These are phyloP conservation scores for Zaprionus ornatus DNA, from an alignment of 1,140 invertebrate genomes.

Conservation along the genomic window DNA sequence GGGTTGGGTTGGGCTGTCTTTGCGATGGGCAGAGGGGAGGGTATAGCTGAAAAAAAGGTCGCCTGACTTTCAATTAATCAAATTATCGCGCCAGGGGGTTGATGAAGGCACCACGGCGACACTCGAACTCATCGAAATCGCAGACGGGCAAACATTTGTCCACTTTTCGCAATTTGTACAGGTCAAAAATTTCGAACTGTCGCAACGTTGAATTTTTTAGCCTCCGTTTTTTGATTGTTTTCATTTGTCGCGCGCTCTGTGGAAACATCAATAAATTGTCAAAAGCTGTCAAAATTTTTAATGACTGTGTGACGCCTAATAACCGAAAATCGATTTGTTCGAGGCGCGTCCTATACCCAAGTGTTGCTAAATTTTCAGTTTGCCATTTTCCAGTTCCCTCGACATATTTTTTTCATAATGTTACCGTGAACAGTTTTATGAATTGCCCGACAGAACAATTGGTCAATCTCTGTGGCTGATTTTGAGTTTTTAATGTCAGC, in stretches of 20 bases:
- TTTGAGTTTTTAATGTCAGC: conserved; percentile 59
- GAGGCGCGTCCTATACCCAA: conserved; percentile 44
- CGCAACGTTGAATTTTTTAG: conserved; percentile 17
- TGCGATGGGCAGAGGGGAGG: neutral
- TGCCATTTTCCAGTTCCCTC: conserved; percentile 2
- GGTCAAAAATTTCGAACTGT: conserved; percentile 57
- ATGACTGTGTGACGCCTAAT: conserved; percentile 79
- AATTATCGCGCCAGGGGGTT: conserved; percentile 66
- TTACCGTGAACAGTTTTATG: conserved; percentile 69
- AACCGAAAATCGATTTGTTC: conserved; percentile 72
- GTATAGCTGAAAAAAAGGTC: conserved; percentile 60
- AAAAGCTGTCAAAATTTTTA: conserved; percentile 81
- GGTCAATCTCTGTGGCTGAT: conserved; percentile 30
- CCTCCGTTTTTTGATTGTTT: conserved; percentile 50
- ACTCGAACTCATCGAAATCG: conserved; percentile 52
- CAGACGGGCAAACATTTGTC: conserved; percentile 74
- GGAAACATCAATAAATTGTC: conserved; percentile 75
- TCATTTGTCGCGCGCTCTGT: conserved; percentile 64
- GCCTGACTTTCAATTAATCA: conserved; percentile 80
- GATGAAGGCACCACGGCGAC: conserved; percentile 7
- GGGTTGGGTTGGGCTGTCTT: neutral
- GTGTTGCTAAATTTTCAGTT: conserved; percentile 29
- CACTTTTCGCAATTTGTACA: conserved; percentile 76
- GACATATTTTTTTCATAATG: conserved; percentile 26
- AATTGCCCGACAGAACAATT: conserved; percentile 48